These are phyloP conservation scores for Mirounga angustirostris DNA, from an alignment of 2,113 vertebrate species.

Conservation along the genomic window DNA sequence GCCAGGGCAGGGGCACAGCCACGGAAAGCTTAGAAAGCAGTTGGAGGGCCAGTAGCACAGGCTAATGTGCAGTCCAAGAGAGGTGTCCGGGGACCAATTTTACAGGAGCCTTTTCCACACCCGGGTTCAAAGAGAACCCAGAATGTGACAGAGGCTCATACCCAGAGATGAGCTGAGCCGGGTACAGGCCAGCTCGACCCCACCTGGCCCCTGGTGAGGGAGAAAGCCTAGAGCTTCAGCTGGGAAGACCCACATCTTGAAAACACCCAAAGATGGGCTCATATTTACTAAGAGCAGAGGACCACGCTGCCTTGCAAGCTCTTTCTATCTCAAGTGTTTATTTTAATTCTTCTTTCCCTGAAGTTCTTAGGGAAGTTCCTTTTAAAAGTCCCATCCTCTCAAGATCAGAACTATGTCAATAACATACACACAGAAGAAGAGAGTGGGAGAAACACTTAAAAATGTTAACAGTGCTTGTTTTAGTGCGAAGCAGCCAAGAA, in stretches of 20 bases:
- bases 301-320: not conserved
- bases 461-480: slow-evolving; percentile 50
- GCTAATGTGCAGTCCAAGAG: not conserved
- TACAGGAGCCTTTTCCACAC: not conserved
- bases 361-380: slow-evolving; percentile 69
- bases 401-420: slow-evolving; percentile 72
- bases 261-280: not conserved
- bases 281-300: not conserved
- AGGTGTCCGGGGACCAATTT: not conserved
- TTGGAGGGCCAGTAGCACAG: not conserved
- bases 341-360: slow-evolving; percentile 70
- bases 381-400: slow-evolving; percentile 58
- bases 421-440: not conserved
- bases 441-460: slow-evolving; percentile 64
- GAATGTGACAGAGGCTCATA: not conserved
- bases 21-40: not conserved
- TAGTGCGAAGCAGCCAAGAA: slow-evolving; percentile 58
- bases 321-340: slow-evolving; percentile 61
- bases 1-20: not conserved
- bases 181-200: not conserved
- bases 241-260: not conserved
- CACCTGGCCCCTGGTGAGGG: not conserved
- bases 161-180: not conserved
- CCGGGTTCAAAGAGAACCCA: not conserved
- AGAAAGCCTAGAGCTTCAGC: not conserved